Base-by-base conservation (phyloP, 2,113 vertebrate species). In the Cryptotis parvus region DNA sequence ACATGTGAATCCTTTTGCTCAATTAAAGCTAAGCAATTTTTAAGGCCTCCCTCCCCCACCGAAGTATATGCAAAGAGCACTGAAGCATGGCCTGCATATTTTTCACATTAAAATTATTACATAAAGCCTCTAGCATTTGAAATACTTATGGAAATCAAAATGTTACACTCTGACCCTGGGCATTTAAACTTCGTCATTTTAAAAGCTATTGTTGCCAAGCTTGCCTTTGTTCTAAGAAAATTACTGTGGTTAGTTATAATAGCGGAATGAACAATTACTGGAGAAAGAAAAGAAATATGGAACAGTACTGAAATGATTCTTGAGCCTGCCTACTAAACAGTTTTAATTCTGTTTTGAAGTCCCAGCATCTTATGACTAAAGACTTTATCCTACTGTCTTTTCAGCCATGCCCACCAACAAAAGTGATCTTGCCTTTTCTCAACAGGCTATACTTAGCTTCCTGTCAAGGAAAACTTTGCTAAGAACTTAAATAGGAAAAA, bases 1-100 rank as follows among this genome's bases (percentile, higher is more conserved):
- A 93, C 96, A 45, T 92, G 94, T 83, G 96, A 97, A 96, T 97
- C 75, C 91, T 96, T 97, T 97, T 98, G 97, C 97, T 97, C 96
- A 97, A 96, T 97, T 98, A 97, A 97, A 97, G 95, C 90, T 92
- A 92, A 96, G 86, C 91, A 97, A 93, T 96, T 97, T 74, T 92
- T 94, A 96, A 94, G 79, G 26, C 35, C 90, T 94, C 94, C 86
- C 83, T 75, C 43, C 95, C 81, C 86, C 91, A 92, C 94, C 93
- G 58, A 94, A 91, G 86, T 93, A 91, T 95, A 97, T 90, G 96
- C 89, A 91, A 95, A 88, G 77, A 96, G 90, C 96, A 97, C 72
- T 81, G 95, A 91, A 96, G 91, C 96, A 79, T 95, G 87, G 37
- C 87, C 92, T 87, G 77, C 76, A 78, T 95, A 85, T 96, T 97